Evolutionary conservation across 37 sponge, comb jelly and placozoan genomes (phyloP).

Genomic region (Lycopodina hypogea): DNA sequence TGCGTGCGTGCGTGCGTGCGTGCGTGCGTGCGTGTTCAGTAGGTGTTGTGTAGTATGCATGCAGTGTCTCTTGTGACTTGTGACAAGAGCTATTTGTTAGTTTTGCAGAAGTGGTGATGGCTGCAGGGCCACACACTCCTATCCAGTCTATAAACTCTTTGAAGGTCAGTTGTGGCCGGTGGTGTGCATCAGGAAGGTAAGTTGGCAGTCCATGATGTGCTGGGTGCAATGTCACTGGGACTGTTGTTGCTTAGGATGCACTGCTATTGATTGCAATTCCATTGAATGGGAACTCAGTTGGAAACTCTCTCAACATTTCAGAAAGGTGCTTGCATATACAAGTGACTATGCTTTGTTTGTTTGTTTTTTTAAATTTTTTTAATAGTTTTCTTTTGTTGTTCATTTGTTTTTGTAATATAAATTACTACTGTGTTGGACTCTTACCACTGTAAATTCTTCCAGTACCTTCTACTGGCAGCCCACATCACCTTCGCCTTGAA

Average conservation of each 20-base stretch:
- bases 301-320: neutral
- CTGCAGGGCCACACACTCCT: slow-evolving; percentile 32
- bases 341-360: too few relatives aligned
- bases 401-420: too few relatives aligned
- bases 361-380: too few relatives aligned
- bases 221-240: neutral
- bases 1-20: too few relatives aligned
- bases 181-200: slow-evolving; percentile 67
- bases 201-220: neutral
- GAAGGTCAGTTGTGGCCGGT: slow-evolving; percentile 88
- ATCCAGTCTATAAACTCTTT: slow-evolving; percentile 72
- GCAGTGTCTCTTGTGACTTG: too few relatives aligned
- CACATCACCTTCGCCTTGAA: too few relatives aligned
- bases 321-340: neutral
- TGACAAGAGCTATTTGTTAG: slow-evolving; percentile 2
- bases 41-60: too few relatives aligned
- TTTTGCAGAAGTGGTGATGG: slow-evolving; percentile 58
- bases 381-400: too few relatives aligned
- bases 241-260: slow-evolving; percentile 38
- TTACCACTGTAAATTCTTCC: too few relatives aligned
- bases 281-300: slow-evolving; percentile 21
- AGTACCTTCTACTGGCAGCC: too few relatives aligned
- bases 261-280: slow-evolving; percentile 69
- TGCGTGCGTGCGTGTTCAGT: neutral
- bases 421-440: too few relatives aligned